These are phyloP conservation scores for Microcebus griseorufus DNA, from an alignment of 2,113 vertebrate species.

Conservation along the genomic window DNA sequence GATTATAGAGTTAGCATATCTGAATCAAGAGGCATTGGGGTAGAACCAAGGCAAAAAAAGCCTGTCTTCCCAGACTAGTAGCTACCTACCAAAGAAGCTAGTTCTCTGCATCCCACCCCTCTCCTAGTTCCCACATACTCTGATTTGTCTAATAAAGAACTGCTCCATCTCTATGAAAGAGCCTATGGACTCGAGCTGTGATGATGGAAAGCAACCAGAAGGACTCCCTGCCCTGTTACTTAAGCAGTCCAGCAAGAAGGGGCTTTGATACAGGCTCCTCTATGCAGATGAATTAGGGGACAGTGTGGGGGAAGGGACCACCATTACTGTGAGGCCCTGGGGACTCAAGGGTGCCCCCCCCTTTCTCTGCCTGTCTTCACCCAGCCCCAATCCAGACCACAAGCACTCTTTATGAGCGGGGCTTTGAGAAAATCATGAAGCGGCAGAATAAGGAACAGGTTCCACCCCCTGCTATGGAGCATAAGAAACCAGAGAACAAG, in stretches of 20 bases:
- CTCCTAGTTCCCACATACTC: neutral
- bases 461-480: conserved; percentile 86
- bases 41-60: neutral
- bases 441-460: conserved; percentile 97
- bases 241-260: neutral
- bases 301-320: neutral
- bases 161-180: neutral
- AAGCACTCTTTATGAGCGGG: conserved; percentile 88
- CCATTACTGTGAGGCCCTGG: neutral
- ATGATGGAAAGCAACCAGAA: neutral
- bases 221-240: neutral
- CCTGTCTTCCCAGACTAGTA: neutral
- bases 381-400: conserved; percentile 87
- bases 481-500: conserved; percentile 83
- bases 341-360: neutral
- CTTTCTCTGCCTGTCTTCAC: neutral
- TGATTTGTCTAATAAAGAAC: neutral
- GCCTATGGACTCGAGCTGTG: neutral
- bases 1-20: neutral
- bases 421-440: conserved; percentile 90
- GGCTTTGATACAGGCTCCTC: neutral
- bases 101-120: neutral
- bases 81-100: neutral
- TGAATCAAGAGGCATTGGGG: neutral
- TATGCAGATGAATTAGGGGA: neutral